Evolutionary conservation across 1,140 invertebrate species (phyloP).

Genomic region (Armadillidium nasatum): DNA sequence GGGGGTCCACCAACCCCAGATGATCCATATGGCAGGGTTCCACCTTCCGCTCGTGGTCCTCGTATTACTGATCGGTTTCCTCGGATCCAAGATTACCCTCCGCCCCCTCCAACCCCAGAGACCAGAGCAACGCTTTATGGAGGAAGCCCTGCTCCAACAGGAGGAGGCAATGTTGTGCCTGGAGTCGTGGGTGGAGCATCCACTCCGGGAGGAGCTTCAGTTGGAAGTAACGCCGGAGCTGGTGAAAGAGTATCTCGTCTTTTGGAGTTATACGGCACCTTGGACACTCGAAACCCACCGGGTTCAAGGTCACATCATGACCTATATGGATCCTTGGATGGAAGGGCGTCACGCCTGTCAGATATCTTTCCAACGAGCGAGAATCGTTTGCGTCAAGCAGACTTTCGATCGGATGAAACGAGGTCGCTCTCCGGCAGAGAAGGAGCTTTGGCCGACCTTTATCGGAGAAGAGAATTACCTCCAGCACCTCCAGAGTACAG

Average conservation of each 20-base stretch:
- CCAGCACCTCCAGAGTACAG: constrained; percentile 43
- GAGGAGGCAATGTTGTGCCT: constrained; percentile 23
- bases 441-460: constrained; percentile 37
- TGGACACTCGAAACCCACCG: constrained; percentile 34
- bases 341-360: constrained; percentile 39
- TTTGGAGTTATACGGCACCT: constrained; percentile 39
- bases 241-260: constrained; percentile 40
- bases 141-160: not conserved
- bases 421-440: constrained; percentile 42
- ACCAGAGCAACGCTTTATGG: not conserved
- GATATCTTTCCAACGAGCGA: constrained; percentile 44
- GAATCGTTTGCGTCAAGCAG: constrained; percentile 34
- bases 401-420: constrained; percentile 41
- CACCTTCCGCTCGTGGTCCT: constrained; percentile 31
- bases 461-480: constrained; percentile 38
- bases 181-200: constrained; percentile 28
- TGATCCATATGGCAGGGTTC: constrained; percentile 36
- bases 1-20: constrained; percentile 36
- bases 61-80: constrained; percentile 35
- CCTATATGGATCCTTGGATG: constrained; percentile 42
- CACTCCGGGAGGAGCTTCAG: constrained; percentile 17
- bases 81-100: constrained; percentile 40
- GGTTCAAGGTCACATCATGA: constrained; percentile 40
- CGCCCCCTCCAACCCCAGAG: constrained; percentile 39
- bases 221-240: constrained; percentile 29